A percentile compares a stretch with the other conserved stretches of the same genome.
These are phyloP conservation scores for Nasonia vitripennis DNA, from an alignment of 1,140 invertebrate species.

Conservation along the genomic window DNA sequence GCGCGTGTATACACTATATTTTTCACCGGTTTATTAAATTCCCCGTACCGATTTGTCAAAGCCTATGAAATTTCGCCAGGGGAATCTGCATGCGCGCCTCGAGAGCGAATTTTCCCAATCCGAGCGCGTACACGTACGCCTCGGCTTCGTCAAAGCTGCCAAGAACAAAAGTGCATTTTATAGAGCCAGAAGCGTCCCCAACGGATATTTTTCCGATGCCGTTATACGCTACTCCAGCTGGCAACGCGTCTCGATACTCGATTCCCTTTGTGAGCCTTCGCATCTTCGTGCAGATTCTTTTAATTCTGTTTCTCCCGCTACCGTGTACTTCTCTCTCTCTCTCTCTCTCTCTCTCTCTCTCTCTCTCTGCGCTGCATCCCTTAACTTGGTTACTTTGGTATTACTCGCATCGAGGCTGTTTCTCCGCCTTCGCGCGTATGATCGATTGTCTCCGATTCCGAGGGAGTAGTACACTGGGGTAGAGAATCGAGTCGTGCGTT, in stretches of 20 bases:
- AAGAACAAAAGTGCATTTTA: neutral
- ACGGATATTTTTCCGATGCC: slow-evolving; percentile 14
- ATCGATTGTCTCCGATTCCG: slow-evolving; percentile 3
- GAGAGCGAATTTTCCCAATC: neutral
- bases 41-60: slow-evolving; percentile 11
- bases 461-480: neutral
- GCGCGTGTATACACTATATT: neutral
- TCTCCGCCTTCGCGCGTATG: neutral
- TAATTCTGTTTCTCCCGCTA: neutral
- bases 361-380: neutral
- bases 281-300: neutral
- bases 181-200: neutral
- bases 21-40: slow-evolving; percentile 24
- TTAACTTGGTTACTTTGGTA: slow-evolving; percentile 6
- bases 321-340: neutral
- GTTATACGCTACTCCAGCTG: neutral
- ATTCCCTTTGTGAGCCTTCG: slow-evolving; percentile 4
- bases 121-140: neutral
- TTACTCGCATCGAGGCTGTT: neutral
- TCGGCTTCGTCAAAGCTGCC: neutral
- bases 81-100: neutral
- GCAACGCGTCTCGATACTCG: neutral
- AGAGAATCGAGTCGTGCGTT: slow-evolving; percentile 10
- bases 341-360: neutral
- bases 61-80: neutral